These are phyloP conservation scores for Pyrrhosoma nymphula DNA, from an alignment of 2,888 invertebrate genomes.

Conservation along the genomic window DNA sequence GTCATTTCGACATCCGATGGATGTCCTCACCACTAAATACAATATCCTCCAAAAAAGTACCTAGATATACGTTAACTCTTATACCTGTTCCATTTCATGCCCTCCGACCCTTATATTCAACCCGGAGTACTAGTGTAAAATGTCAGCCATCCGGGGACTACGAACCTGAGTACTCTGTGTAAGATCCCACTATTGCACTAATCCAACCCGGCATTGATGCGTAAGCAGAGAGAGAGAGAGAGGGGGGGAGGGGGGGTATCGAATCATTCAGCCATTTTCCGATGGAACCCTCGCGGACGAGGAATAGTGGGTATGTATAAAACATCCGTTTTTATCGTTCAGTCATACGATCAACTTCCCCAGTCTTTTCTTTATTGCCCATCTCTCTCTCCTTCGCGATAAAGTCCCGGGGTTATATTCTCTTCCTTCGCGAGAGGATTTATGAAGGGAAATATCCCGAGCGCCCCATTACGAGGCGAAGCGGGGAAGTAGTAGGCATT, in stretches of 20 bases:
- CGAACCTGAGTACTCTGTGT: too few relatives aligned
- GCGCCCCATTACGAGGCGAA: conserved; percentile 10
- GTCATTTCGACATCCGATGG: too few relatives aligned
- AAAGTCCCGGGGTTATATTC: conserved; percentile 22
- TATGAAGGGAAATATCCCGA: conserved; percentile 19
- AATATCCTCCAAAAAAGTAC: too few relatives aligned
- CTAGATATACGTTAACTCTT: too few relatives aligned
- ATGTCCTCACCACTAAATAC: too few relatives aligned
- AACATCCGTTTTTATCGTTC: conserved; percentile 36
- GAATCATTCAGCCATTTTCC: not conserved
- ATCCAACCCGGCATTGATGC: too few relatives aligned
- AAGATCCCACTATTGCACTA: too few relatives aligned
- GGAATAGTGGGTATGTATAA: not conserved
- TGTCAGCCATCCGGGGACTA: too few relatives aligned
- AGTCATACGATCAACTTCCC: conserved; percentile 23
- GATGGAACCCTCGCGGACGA: not conserved
- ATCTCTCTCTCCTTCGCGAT: conserved; percentile 34
- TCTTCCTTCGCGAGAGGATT: not conserved
- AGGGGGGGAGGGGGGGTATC: not conserved
- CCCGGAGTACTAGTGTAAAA: too few relatives aligned
- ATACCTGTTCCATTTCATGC: too few relatives aligned
- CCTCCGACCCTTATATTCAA: too few relatives aligned
- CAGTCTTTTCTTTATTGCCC: conserved; percentile 30
- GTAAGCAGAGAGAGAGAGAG: too few relatives aligned
- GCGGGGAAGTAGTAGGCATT: not conserved